Base-by-base conservation (phyloP, 2,888 invertebrate species). In the Idaea straminata region DNA sequence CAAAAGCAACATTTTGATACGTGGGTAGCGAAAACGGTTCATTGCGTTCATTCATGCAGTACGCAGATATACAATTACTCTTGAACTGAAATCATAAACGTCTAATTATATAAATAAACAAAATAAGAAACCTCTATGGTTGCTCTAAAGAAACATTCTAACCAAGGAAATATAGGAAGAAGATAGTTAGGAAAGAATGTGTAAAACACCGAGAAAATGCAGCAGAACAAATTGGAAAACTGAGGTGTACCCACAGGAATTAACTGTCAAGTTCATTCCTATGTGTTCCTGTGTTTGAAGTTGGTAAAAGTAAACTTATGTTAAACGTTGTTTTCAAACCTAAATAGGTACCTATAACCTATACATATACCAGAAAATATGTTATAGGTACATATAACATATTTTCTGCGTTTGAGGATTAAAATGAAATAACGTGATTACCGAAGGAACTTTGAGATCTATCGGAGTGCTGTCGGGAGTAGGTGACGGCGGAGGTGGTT, bases 401-500 rank as follows among this genome's bases (percentile, higher is more conserved):
- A 1, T 25, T 25, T 25, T 25, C 25, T 25, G 25, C 25, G 25
- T 25, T 1, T 25, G 25, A 25, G 25, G 25, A 10, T 47, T 47
- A 47, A 47, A 10, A n/a, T n/a, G n/a, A n/a, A n/a, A n/a, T n/a
- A 13, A 47, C 13, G 47, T 34, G 58, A 58, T 66, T 66, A 70
- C 70, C 16, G 64, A 10, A 7, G 58, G 15, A 63, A 59, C 63
- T 15, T 35, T 35, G 61, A 15, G 63, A 59, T 7, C 25, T 25
- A 25, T 25, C 25, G 64, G 6, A 13, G 58, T 3, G 59, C n/a
- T 15, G 4, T 61, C 13, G 3, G 62, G 38, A 5, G 69, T 74
- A 0, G 85, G 81, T 1, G 87, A 73, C 0, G 89, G 89, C 0
- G 89, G 86, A 0, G 88, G 84, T 0, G 88, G 72, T 3, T 75